Evolutionary conservation across 2,888 invertebrate species (phyloP).

Genomic region (Candidula unifasciata): DNA sequence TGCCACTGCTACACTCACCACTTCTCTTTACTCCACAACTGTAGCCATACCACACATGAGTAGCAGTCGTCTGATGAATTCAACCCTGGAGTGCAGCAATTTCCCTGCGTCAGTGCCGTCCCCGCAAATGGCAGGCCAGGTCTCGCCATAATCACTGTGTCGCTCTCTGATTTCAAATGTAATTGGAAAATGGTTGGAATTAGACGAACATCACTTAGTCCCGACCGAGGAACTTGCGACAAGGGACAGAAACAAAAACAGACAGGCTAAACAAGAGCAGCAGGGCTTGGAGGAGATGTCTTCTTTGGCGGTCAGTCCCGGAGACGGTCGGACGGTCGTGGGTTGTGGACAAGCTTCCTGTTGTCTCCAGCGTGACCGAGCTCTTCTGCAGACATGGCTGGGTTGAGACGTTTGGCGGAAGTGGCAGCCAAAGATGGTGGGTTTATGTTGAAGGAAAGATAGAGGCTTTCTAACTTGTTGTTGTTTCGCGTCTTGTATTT

Average conservation of each 20-base stretch:
- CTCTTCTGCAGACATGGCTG: too few relatives aligned
- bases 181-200: conserved; percentile 48
- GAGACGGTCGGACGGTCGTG: neutral
- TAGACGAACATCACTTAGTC: conserved; percentile 46
- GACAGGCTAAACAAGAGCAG: conserved; percentile 1
- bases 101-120: conserved; percentile 20
- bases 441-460: neutral
- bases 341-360: neutral
- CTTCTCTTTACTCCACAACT: too few relatives aligned
- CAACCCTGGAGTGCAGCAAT: conserved; percentile 9
- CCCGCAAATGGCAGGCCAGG: conserved; percentile 20
- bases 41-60: neutral
- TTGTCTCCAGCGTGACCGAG: neutral
- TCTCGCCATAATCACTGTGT: conserved; percentile 30
- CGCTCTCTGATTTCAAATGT: conserved; percentile 24
- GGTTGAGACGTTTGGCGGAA: neutral
- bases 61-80: neutral
- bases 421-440: neutral
- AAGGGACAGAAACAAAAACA: conserved; percentile 29
- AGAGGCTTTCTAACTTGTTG: too few relatives aligned
- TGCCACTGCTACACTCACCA: too few relatives aligned
- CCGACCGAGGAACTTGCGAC: neutral
- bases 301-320: neutral
- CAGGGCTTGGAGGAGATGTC: neutral
- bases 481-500: too few relatives aligned